Evolutionary conservation across 1,140 invertebrate genomes (phyloP).

Genomic region (Drosophila leontia): DNA sequence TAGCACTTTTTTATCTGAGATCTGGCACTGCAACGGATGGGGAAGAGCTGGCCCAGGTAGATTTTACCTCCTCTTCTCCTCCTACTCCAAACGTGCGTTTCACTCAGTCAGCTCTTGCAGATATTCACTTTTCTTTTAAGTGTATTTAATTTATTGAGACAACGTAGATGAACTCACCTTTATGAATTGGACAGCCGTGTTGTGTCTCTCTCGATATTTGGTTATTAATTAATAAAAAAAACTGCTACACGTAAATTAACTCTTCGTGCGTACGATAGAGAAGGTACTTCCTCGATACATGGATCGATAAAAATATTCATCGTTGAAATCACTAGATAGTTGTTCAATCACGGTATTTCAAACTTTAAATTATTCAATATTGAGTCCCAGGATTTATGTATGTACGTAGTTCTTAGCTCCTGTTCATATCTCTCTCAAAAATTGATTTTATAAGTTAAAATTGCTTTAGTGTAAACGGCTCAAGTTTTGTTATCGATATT

Average conservation of each 20-base stretch:
- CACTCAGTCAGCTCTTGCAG: neutral
- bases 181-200: neutral
- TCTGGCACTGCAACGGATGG: neutral
- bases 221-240: slow-evolving; percentile 19
- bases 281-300: neutral
- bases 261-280: slow-evolving; percentile 7
- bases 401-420: neutral
- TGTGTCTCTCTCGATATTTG: slow-evolving; percentile 9
- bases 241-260: slow-evolving; percentile 39
- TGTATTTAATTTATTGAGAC: neutral
- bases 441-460: neutral
- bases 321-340: neutral
- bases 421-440: no score
- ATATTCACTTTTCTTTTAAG: neutral
- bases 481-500: neutral
- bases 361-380: neutral
- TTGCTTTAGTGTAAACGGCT: neutral
- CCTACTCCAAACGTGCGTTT: neutral
- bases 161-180: slow-evolving; percentile 2
- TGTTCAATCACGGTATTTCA: neutral
- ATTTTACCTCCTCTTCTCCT: neutral
- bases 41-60: slow-evolving; percentile 11
- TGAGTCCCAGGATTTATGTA: neutral
- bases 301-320: slow-evolving; percentile 8
- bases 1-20: slow-evolving; percentile 12